A percentile compares a stretch with the other conserved stretches of the same genome.
Conservation (phyloP, 2,113 vertebrate genomes). For the Callionymus lyra region DNA sequence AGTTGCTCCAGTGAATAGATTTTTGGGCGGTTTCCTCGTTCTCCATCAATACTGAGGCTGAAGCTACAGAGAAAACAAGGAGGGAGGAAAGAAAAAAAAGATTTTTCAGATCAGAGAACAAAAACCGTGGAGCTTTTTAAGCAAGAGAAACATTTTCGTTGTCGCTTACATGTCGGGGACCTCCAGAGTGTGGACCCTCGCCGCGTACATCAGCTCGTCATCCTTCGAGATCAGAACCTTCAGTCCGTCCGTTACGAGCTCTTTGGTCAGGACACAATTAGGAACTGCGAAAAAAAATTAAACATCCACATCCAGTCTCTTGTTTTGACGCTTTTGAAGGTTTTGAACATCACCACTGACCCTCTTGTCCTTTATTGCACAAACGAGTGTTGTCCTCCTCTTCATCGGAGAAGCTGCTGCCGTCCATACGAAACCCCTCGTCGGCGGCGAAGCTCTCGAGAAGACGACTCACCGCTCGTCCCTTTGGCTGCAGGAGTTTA, state of each 20-base stretch:
- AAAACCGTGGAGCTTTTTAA: no score
- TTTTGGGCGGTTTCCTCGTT: constrained; percentile 84
- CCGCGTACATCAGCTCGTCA: constrained; percentile 87
- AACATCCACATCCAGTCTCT: constrained; percentile 6
- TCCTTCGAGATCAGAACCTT: constrained; percentile 90
- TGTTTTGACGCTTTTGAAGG: background rate
- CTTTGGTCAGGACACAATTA: constrained; percentile 80
- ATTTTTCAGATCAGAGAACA: constrained; percentile 37
- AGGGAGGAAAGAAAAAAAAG: constrained; percentile 27
- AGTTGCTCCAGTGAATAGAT: constrained; percentile 93
- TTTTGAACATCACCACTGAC: constrained; percentile 15
- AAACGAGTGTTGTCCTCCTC: constrained; percentile 44
- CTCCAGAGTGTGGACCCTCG: constrained; percentile 80
- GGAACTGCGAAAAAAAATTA: constrained; percentile 43
- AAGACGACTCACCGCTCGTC: constrained; percentile 83
- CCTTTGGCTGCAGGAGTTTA: constrained; percentile 63
- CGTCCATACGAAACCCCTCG: constrained; percentile 82
- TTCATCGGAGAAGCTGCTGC: constrained; percentile 80
- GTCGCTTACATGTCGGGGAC: constrained; percentile 81
- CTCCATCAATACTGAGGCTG: constrained; percentile 85
- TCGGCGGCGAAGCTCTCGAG: constrained; percentile 85
- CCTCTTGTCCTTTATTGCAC: constrained; percentile 37
- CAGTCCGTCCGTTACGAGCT: constrained; percentile 80
- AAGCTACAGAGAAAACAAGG: constrained; percentile 68
- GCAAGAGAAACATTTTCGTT: background rate